These are phyloP conservation scores for Puma concolor DNA, from an alignment of 2,113 vertebrate genomes.

Conservation along the genomic window DNA sequence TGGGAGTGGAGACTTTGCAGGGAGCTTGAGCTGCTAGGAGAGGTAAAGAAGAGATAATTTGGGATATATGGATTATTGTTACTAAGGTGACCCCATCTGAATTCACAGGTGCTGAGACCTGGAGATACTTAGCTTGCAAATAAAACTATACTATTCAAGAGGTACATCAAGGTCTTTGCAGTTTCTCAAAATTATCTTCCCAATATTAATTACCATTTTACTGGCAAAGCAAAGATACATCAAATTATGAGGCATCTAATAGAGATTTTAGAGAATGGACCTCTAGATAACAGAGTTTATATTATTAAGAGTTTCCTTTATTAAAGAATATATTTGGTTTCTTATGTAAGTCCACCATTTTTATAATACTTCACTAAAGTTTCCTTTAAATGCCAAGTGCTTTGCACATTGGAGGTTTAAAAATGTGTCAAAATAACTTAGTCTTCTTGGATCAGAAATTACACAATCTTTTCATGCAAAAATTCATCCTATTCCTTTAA, in stretches of 20 bases:
- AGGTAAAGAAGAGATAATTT: not conserved
- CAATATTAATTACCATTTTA: constrained; percentile 54
- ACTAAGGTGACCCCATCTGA: not conserved
- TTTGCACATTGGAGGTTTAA: constrained; percentile 48
- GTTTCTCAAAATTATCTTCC: constrained; percentile 31
- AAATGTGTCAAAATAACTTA: constrained; percentile 59
- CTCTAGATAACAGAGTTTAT: not conserved
- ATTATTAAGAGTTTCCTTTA: constrained; percentile 32
- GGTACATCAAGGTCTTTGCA: not conserved
- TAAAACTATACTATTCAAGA: constrained; percentile 20
- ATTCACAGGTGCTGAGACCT: not conserved
- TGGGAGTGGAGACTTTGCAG: not conserved
- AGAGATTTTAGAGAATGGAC: not conserved
- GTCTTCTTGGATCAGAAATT: constrained; percentile 39
- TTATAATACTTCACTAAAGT: not conserved
- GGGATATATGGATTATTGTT: constrained; percentile 36
- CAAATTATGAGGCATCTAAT: not conserved
- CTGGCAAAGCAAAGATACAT: constrained; percentile 42
- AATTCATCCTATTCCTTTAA: constrained; percentile 32
- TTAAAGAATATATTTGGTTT: constrained; percentile 48
- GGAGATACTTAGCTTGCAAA: constrained; percentile 48
- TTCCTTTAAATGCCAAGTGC: constrained; percentile 54
- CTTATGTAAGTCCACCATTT: constrained; percentile 12
- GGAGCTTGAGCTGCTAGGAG: not conserved
- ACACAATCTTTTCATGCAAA: constrained; percentile 39